phyloP scores from a whole-genome alignment of 2,888 invertebrate species.

The Osmoderma eremita region DNA sequence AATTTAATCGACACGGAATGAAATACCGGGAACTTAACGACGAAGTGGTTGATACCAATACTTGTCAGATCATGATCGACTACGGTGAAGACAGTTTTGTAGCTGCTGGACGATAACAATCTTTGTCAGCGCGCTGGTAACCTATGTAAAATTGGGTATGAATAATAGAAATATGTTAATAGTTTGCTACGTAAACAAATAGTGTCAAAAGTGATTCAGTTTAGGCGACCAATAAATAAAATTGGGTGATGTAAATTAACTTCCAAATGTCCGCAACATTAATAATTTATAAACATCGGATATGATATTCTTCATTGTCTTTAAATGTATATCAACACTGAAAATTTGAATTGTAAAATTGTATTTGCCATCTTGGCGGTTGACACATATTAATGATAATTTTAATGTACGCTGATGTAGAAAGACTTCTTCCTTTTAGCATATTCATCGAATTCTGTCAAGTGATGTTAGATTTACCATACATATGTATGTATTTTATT shows the following conservation, averaged over 20 bases:
- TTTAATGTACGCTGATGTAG: constrained; percentile 29
- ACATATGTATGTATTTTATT: no score
- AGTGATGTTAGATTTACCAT: not conserved
- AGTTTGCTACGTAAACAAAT: constrained; percentile 40
- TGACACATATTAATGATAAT: constrained; percentile 45
- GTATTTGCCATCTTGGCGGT: constrained; percentile 42
- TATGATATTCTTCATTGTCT: constrained; percentile 45
- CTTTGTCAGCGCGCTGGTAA: constrained; percentile 36
- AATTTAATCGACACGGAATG: constrained; percentile 39
- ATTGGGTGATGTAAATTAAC: constrained; percentile 46
- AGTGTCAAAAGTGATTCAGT: constrained; percentile 41
- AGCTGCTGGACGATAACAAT: constrained; percentile 38
- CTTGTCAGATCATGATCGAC: constrained; percentile 25
- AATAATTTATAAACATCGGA: constrained; percentile 47
- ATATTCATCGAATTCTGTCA: constrained; percentile 28
- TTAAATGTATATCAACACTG: constrained; percentile 39
- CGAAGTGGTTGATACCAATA: constrained; percentile 17
- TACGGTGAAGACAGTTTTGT: constrained; percentile 33
- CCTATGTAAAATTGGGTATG: constrained; percentile 37
- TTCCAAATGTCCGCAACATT: constrained; percentile 40
- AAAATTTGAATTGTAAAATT: constrained; percentile 48
- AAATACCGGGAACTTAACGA: constrained; percentile 30
- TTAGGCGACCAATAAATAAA: constrained; percentile 42
- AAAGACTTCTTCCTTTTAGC: constrained; percentile 30
- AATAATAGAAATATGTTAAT: constrained; percentile 43